Evolutionary conservation across 2,888 invertebrate species (phyloP).

Genomic region (Hirtodrosophila duncani): DNA sequence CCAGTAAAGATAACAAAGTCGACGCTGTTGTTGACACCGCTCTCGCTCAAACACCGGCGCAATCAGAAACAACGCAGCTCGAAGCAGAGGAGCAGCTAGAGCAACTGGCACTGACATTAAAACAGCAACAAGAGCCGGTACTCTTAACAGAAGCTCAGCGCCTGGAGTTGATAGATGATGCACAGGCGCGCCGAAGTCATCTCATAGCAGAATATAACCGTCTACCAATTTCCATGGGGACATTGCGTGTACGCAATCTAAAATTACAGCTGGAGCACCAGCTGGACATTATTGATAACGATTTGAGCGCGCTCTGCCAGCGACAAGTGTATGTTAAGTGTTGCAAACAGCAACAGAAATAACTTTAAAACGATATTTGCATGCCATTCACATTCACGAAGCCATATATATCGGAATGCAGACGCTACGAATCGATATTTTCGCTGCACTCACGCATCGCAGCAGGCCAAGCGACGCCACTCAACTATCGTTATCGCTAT

Average conservation of each 20-base stretch:
- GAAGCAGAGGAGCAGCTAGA: neutral
- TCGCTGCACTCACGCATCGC: too few relatives aligned
- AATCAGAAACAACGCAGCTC: too few relatives aligned
- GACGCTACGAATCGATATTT: too few relatives aligned
- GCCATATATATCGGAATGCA: too few relatives aligned
- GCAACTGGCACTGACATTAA: too few relatives aligned
- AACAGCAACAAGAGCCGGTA: neutral
- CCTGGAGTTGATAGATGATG: slow-evolving; percentile 13
- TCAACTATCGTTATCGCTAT: too few relatives aligned
- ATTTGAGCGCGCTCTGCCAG: slow-evolving; percentile 31
- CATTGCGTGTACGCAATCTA: slow-evolving; percentile 52
- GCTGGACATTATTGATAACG: slow-evolving; percentile 43
- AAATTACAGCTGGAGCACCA: slow-evolving; percentile 43
- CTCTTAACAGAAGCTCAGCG: slow-evolving; percentile 36
- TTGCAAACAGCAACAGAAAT: too few relatives aligned
- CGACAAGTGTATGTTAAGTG: slow-evolving; percentile 23
- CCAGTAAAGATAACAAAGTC: neutral
- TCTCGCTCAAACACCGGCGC: too few relatives aligned
- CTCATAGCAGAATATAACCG: slow-evolving; percentile 51
- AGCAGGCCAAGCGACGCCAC: too few relatives aligned
- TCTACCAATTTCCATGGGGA: slow-evolving; percentile 45
- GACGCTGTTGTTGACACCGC: too few relatives aligned
- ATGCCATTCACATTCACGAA: too few relatives aligned
- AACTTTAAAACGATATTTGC: too few relatives aligned
- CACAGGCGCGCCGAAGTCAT: slow-evolving; percentile 25